phyloP scores from a whole-genome alignment of 2,888 invertebrate species.

The Phrixothrix hirtus region DNA sequence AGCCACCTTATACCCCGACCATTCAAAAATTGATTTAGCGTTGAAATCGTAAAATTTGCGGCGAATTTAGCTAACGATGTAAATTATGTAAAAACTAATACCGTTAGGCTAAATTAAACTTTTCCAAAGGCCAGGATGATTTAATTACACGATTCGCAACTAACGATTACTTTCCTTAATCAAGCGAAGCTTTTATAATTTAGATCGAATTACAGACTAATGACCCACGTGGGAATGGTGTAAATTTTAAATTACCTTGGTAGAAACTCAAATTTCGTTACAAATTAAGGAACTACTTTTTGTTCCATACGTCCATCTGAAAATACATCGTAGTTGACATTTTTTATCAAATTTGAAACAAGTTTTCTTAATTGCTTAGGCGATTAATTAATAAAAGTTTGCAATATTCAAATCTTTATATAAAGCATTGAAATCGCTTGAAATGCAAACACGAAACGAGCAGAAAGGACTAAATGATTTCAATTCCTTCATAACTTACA shows the following conservation, averaged over 20 bases:
- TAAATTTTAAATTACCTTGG: slow-evolving; percentile 4
- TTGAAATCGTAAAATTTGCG: no score
- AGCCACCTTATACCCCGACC: no score
- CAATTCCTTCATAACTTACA: slow-evolving; percentile 25
- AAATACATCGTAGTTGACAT: no score
- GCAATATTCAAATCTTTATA: slow-evolving; percentile 5
- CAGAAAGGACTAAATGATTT: slow-evolving; percentile 22
- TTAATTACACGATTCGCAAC: not conserved
- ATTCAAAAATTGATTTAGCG: no score
- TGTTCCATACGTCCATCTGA: no score
- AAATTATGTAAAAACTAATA: no score
- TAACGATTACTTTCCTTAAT: slow-evolving; percentile 7
- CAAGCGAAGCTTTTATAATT: slow-evolving; percentile 2
- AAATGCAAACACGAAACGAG: slow-evolving; percentile 17
- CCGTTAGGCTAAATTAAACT: no score
- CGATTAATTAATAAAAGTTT: not conserved
- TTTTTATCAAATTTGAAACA: no score
- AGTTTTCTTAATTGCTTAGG: no score
- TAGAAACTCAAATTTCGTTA: slow-evolving; percentile 4
- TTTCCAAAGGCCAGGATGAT: not conserved
- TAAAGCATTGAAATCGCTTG: slow-evolving; percentile 13
- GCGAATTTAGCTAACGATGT: no score
- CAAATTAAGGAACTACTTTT: slow-evolving; percentile 1
- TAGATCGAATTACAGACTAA: slow-evolving; percentile 8
- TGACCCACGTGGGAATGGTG: slow-evolving; percentile 10